These are phyloP conservation scores for Drosophila rhopaloa DNA, from an alignment of 1,140 invertebrate genomes.

Conservation along the genomic window DNA sequence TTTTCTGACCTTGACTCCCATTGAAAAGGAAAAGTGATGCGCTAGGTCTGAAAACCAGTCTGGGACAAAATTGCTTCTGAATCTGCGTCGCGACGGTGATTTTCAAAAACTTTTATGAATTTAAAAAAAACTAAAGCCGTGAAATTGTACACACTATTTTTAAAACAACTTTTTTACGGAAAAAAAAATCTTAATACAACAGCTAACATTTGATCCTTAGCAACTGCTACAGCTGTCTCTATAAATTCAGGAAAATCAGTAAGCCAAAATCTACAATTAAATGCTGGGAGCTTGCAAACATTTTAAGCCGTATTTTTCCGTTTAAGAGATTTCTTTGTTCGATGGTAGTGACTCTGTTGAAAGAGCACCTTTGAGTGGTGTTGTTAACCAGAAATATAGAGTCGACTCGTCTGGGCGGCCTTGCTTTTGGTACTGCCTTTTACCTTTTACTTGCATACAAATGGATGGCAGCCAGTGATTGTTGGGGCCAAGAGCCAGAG, in stretches of 20 bases:
- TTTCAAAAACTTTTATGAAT: too few species aligned
- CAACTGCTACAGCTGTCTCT: too few species aligned
- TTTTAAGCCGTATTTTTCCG: too few species aligned
- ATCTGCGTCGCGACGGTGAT: neutral
- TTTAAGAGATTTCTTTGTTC: too few species aligned
- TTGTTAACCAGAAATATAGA: slow-evolving; percentile 32
- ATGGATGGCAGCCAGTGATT: neutral
- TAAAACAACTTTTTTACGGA: too few species aligned
- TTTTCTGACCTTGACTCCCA: slow-evolving; percentile 70
- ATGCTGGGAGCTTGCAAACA: too few species aligned
- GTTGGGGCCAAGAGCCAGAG: neutral
- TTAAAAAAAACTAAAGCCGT: too few species aligned
- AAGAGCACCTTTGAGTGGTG: neutral
- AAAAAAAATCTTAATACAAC: too few species aligned
- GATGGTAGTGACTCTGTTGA: neutral
- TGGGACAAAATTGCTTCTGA: neutral
- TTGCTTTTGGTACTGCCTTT: slow-evolving; percentile 20
- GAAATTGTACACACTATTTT: too few species aligned
- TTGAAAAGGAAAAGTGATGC: slow-evolving; percentile 75
- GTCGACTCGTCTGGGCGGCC: slow-evolving; percentile 29
- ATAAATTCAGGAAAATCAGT: too few species aligned
- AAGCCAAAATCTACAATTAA: too few species aligned
- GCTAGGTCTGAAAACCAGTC: slow-evolving; percentile 61
- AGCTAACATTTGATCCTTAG: too few species aligned
- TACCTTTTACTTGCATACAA: slow-evolving; percentile 44